Evolutionary conservation across 1,140 invertebrate species (phyloP).

Genomic region (Lucilia sericata): DNA sequence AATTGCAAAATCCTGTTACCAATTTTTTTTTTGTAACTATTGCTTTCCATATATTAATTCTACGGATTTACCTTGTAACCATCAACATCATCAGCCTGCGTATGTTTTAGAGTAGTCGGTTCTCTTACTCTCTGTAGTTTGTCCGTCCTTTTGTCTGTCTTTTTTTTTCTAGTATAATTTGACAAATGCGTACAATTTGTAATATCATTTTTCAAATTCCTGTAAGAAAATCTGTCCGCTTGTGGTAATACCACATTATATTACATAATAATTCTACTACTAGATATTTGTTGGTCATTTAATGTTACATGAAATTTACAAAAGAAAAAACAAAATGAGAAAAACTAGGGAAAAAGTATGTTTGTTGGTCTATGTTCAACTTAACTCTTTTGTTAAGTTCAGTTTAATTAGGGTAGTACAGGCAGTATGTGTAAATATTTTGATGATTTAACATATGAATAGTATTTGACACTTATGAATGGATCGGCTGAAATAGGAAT

Average conservation of each 20-base stretch:
- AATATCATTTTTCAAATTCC: conserved; percentile 65
- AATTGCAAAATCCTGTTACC: conserved; percentile 6
- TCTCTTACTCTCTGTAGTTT: background rate
- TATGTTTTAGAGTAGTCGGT: background rate
- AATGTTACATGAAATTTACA: background rate
- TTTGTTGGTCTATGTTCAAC: background rate
- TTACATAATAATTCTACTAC: conserved; percentile 57
- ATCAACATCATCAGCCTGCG: background rate
- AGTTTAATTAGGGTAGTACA: background rate
- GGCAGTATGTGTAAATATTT: no score
- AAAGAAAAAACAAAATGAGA: background rate
- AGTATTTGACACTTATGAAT: no score
- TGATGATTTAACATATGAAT: no score
- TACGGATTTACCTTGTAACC: background rate
- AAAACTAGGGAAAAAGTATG: background rate
- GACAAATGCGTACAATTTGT: conserved; percentile 67
- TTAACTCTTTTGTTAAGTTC: background rate
- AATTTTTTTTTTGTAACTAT: no score
- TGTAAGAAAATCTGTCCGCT: conserved; percentile 40
- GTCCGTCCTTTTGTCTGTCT: no score
- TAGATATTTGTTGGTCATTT: conserved; percentile 37
- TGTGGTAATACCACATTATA: conserved; percentile 37
- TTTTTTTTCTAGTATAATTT: conserved; percentile 51
- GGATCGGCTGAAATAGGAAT: no score
- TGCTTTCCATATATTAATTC: background rate